phyloP scores from a whole-genome alignment of 2,888 invertebrate genomes.

The Drosophila setosimentum region DNA sequence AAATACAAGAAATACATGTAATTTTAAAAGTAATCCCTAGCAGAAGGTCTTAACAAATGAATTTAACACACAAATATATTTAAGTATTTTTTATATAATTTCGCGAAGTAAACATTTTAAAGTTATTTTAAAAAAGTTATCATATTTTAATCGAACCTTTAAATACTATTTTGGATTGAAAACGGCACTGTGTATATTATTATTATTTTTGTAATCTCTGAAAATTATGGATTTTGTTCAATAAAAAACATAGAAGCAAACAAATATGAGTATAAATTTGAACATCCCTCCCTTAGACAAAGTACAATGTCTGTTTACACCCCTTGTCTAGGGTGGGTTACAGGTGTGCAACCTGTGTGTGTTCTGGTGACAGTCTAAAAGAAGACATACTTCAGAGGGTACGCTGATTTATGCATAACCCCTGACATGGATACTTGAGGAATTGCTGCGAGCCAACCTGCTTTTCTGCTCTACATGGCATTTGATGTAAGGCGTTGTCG shows the following conservation, averaged over 20 bases:
- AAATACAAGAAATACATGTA: background rate
- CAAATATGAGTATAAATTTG: background rate
- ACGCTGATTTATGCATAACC: slow-evolving; percentile 62
- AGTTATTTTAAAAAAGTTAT: background rate
- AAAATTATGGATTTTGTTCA: background rate
- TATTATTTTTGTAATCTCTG: background rate
- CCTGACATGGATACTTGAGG: slow-evolving; percentile 38
- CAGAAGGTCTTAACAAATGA: background rate
- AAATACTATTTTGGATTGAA: background rate
- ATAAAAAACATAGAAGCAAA: background rate
- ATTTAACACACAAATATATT: background rate
- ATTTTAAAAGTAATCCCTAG: background rate
- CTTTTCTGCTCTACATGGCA: slow-evolving; percentile 16
- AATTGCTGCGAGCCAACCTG: slow-evolving; percentile 48
- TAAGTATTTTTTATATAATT: background rate
- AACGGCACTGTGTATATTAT: background rate
- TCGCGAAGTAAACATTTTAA: background rate
- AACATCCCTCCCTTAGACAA: background rate
- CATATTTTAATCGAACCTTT: background rate
- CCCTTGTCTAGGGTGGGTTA: background rate
- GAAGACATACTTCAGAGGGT: slow-evolving; percentile 12
- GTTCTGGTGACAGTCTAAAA: background rate
- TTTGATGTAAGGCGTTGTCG: slow-evolving; percentile 35
- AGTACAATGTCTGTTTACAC: background rate
- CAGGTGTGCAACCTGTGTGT: background rate